Conservation (phyloP, 2,888 invertebrate genomes). For the Adela reaumurella region DNA sequence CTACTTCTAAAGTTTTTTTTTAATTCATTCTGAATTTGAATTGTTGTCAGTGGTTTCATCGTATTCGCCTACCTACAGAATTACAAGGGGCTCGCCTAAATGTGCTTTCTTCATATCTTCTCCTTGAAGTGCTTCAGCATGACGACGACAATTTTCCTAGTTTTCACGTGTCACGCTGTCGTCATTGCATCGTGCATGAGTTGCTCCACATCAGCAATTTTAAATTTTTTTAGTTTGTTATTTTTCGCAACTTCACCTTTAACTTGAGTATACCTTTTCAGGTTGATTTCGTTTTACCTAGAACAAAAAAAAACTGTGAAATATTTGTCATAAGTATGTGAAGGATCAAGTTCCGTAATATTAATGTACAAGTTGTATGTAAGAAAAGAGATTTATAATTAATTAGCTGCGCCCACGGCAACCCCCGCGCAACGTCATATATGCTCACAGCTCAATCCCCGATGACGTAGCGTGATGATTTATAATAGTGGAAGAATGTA, state of each 20-base stretch:
- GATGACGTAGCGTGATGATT: no score
- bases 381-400: no score
- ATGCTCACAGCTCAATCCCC: no score
- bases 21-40: no score
- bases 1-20: no score
- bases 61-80: not conserved
- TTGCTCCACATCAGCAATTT: constrained; percentile 2
- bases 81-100: not conserved
- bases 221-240: not conserved
- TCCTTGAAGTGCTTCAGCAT: not conserved
- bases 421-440: no score
- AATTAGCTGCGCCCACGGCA: no score
- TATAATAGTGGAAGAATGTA: no score
- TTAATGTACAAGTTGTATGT: no score
- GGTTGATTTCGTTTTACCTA: not conserved
- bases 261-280: constrained; percentile 1
- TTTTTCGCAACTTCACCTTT: not conserved
- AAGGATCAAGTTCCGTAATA: no score
- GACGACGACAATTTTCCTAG: not conserved
- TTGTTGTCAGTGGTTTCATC: not conserved
- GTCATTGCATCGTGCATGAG: constrained; percentile 3
- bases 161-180: not conserved
- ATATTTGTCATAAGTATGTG: no score
- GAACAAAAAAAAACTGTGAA: no score
- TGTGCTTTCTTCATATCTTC: not conserved